These are phyloP conservation scores for Dendrocopos noguchii DNA, from an alignment of 2,113 vertebrate species.

Conservation along the genomic window DNA sequence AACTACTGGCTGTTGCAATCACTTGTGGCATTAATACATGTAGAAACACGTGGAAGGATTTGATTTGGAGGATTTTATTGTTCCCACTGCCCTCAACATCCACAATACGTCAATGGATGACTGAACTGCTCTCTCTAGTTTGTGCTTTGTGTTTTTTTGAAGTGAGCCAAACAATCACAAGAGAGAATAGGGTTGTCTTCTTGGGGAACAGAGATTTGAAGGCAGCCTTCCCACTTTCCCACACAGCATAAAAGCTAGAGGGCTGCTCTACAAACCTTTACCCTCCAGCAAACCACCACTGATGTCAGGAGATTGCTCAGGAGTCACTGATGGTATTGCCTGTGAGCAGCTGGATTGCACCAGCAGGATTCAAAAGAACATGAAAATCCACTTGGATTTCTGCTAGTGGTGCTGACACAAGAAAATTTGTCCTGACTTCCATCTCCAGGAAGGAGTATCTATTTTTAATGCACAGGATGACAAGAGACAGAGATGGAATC, in stretches of 20 bases:
- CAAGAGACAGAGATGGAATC: not conserved
- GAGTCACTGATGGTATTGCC: not conserved
- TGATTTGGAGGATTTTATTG: not conserved
- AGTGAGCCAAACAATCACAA: not conserved
- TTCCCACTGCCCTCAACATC: not conserved
- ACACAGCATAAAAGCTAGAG: not conserved
- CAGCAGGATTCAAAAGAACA: not conserved
- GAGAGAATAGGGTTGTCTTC: not conserved
- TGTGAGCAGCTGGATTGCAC: not conserved
- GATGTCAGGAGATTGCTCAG: not conserved
- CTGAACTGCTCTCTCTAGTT: fast-evolving
- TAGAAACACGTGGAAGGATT: fast-evolving
- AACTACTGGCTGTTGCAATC: not conserved
- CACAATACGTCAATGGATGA: not conserved
- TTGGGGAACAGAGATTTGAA: not conserved
- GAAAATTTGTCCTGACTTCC: not conserved
- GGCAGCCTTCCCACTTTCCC: not conserved
- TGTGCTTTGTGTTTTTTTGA: not conserved
- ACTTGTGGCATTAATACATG: fast-evolving
- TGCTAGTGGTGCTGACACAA: not conserved
- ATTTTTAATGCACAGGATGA: not conserved
- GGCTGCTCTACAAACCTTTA: not conserved
- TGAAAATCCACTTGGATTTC: not conserved
- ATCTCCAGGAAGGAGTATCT: not conserved
- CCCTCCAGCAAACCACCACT: not conserved